These are phyloP conservation scores for Drosophila peninsularis DNA, from an alignment of 2,888 invertebrate species.

Conservation along the genomic window DNA sequence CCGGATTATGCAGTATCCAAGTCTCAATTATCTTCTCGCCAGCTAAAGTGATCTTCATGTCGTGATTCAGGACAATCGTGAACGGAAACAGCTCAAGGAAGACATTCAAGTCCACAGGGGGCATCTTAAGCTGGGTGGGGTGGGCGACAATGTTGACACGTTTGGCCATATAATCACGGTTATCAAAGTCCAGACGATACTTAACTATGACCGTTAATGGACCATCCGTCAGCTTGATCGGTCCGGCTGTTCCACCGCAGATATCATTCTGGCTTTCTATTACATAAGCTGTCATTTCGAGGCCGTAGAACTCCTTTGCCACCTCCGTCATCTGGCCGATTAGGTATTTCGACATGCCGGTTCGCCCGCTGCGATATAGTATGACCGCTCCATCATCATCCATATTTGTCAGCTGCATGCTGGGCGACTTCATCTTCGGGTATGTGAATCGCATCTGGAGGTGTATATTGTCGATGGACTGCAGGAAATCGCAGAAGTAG, in stretches of 20 bases:
- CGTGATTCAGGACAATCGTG: slow-evolving; percentile 91
- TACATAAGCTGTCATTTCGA: slow-evolving; percentile 88
- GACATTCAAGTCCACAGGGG: slow-evolving; percentile 88
- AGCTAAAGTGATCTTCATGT: slow-evolving; percentile 90
- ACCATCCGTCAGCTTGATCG: slow-evolving; percentile 81
- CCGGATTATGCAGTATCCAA: slow-evolving; percentile 87
- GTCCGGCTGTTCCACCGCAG: slow-evolving; percentile 70
- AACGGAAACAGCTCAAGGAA: slow-evolving; percentile 94
- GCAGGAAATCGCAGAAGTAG: slow-evolving; percentile 95
- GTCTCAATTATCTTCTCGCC: slow-evolving; percentile 92
- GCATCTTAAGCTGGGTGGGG: slow-evolving; percentile 82
- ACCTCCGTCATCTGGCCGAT: slow-evolving; percentile 96
- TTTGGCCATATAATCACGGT: slow-evolving; percentile 88
- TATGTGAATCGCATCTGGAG: slow-evolving; percentile 96
- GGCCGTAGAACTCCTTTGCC: slow-evolving; percentile 85
- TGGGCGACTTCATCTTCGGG: slow-evolving; percentile 96
- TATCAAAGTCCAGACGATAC: slow-evolving; percentile 94
- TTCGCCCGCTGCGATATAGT: slow-evolving; percentile 93
- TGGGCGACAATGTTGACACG: slow-evolving; percentile 83
- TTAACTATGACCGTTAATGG: slow-evolving; percentile 87
- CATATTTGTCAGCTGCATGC: slow-evolving; percentile 94
- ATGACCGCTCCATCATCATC: slow-evolving; percentile 92
- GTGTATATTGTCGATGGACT: slow-evolving; percentile 96
- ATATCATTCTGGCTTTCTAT: slow-evolving; percentile 88
- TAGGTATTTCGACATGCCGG: slow-evolving; percentile 92